These are phyloP conservation scores for Oasisia sp. DNA, from an alignment of 2,888 invertebrate genomes.

Conservation along the genomic window DNA sequence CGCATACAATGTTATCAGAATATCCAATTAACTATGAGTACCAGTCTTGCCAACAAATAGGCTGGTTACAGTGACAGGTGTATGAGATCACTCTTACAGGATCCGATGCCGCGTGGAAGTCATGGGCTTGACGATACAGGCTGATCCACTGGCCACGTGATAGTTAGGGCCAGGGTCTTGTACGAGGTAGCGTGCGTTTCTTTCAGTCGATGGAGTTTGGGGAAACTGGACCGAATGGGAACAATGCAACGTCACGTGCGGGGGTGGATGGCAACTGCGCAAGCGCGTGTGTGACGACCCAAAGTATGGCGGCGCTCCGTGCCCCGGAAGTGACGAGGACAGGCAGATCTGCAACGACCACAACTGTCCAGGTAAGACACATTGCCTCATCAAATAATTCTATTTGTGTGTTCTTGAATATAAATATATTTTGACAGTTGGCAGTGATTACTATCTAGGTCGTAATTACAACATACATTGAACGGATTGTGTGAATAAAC, in stretches of 20 bases:
- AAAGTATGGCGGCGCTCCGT: constrained; percentile 36
- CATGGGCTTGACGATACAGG: too few relatives aligned
- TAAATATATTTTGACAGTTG: neutral
- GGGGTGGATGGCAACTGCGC: constrained; percentile 30
- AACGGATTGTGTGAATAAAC: neutral
- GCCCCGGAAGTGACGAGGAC: constrained; percentile 34
- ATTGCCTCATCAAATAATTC: neutral
- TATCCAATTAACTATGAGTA: too few relatives aligned
- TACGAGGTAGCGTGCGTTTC: too few relatives aligned
- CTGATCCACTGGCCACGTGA: too few relatives aligned
- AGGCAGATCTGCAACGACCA: constrained; percentile 29
- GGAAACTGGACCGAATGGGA: constrained; percentile 19
- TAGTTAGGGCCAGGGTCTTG: too few relatives aligned
- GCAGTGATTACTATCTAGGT: neutral
- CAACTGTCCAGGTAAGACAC: constrained; percentile 32
- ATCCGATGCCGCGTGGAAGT: too few relatives aligned
- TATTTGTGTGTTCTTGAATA: neutral
- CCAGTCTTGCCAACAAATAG: too few relatives aligned
- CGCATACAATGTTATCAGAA: too few relatives aligned
- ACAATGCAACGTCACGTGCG: constrained; percentile 29
- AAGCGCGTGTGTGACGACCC: constrained; percentile 36
- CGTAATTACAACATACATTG: neutral
- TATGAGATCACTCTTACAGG: too few relatives aligned
- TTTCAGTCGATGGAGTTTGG: too few relatives aligned
- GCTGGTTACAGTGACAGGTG: too few relatives aligned